Evolutionary conservation across 2,113 vertebrate genomes (phyloP).

Genomic region (Etheostoma cragini): DNA sequence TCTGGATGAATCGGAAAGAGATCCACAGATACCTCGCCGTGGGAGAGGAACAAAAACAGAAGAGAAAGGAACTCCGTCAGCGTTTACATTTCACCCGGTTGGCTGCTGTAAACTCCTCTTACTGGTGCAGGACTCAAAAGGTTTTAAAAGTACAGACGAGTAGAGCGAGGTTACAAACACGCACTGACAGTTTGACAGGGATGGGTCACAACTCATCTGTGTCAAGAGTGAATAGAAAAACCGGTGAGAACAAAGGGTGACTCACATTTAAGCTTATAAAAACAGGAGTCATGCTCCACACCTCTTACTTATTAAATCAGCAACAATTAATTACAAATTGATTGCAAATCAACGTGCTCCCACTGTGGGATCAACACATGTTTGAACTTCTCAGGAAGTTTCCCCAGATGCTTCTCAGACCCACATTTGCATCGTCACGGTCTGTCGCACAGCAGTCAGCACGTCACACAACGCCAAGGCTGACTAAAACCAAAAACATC

Average conservation of each 20-base stretch:
- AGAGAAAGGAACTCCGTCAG: neutral
- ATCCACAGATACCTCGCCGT: neutral
- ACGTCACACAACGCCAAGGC: neutral
- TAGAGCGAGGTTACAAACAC: neutral
- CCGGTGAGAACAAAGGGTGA: no score
- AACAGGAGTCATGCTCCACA: no score
- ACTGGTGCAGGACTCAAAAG: neutral
- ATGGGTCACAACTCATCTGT: slow-evolving; percentile 18
- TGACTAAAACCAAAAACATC: neutral
- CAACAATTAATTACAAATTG: neutral
- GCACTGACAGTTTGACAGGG: slow-evolving; percentile 19
- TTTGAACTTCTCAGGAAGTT: slow-evolving; percentile 20
- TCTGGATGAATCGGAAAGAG: neutral
- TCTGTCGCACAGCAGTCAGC: slow-evolving; percentile 4
- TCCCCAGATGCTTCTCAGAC: slow-evolving; percentile 19
- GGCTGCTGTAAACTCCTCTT: neutral
- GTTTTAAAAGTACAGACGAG: neutral
- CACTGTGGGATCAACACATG: slow-evolving; percentile 25
- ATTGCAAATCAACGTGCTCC: neutral
- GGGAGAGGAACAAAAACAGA: neutral
- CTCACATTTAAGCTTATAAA: no score
- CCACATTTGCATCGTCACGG: slow-evolving; percentile 28
- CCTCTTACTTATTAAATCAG: neutral
- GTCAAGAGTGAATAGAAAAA: neutral
- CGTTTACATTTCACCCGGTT: neutral